Percentiles rank a stretch among this genome's conserved stretches.
phyloP scores from a whole-genome alignment of 2,113 vertebrate species.

The Micromys minutus region DNA sequence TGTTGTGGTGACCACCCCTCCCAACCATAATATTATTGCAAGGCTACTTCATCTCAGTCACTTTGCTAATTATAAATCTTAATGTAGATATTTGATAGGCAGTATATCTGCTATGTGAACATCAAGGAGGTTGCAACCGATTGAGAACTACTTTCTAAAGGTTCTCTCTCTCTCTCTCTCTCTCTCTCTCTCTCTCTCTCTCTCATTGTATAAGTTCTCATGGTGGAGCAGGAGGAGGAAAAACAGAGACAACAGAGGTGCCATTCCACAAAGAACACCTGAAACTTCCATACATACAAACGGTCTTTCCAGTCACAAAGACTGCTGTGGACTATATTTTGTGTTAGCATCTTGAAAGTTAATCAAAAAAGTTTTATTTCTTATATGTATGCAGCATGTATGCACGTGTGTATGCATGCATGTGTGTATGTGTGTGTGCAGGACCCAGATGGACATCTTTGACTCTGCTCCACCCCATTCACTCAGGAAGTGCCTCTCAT shows the following conservation, averaged over 20 bases:
- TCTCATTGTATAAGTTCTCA: background rate
- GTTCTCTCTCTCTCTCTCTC: background rate
- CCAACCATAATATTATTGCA: background rate
- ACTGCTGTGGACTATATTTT: background rate
- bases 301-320: background rate
- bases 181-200: background rate
- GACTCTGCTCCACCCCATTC: background rate
- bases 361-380: background rate
- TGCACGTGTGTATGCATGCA: background rate
- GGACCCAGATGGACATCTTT: background rate
- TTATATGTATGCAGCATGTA: background rate
- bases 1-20: background rate
- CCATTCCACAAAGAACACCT: background rate
- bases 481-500: background rate
- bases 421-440: background rate
- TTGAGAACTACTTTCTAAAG: background rate
- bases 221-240: background rate
- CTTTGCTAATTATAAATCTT: background rate
- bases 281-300: background rate
- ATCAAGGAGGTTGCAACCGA: background rate
- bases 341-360: background rate
- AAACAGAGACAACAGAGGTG: background rate
- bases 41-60: background rate
- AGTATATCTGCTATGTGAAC: background rate
- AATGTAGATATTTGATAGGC: background rate